A percentile compares a stretch with the other conserved stretches of the same genome.
Conservation (phyloP, 2,888 invertebrate genomes). For the Leucophenga montana region DNA sequence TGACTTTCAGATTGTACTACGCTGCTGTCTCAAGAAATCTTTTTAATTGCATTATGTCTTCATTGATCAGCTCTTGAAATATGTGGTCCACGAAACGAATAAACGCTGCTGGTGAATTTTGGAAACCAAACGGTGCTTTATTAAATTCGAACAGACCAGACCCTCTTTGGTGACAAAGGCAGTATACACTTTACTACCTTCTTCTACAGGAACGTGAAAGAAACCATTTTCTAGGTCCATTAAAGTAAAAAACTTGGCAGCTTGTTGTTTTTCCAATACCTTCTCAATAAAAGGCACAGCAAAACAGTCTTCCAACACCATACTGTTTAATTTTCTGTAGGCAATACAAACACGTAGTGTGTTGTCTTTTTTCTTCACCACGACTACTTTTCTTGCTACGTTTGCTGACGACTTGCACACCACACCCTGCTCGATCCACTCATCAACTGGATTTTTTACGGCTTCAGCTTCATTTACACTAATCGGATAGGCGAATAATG, state of each 20-base stretch:
- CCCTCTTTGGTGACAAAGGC: constrained; percentile 11
- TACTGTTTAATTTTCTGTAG: not conserved
- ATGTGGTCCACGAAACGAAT: not conserved
- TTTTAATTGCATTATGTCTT: not conserved
- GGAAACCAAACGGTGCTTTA: not conserved
- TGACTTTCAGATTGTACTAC: not conserved
- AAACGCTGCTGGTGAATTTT: not conserved
- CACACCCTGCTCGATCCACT: not conserved
- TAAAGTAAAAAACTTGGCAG: not conserved
- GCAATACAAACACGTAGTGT: not conserved
- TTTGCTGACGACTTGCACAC: constrained; percentile 3
- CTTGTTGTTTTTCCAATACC: constrained; percentile 9
- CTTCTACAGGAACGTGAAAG: constrained; percentile 7
- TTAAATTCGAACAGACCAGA: constrained; percentile 15
- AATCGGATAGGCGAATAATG: not conserved
- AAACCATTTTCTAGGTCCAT: constrained; percentile 22
- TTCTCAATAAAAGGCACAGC: constrained; percentile 1
- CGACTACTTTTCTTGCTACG: constrained; percentile 9
- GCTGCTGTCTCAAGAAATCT: not conserved
- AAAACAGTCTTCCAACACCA: not conserved
- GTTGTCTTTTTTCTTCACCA: constrained; percentile 10
- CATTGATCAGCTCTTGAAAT: not conserved
- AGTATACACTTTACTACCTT: not conserved
- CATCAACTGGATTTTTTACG: not conserved
- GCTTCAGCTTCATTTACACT: not conserved